Evolutionary conservation across 2,113 vertebrate species (phyloP).

Genomic region (Chunga burmeisteri): DNA sequence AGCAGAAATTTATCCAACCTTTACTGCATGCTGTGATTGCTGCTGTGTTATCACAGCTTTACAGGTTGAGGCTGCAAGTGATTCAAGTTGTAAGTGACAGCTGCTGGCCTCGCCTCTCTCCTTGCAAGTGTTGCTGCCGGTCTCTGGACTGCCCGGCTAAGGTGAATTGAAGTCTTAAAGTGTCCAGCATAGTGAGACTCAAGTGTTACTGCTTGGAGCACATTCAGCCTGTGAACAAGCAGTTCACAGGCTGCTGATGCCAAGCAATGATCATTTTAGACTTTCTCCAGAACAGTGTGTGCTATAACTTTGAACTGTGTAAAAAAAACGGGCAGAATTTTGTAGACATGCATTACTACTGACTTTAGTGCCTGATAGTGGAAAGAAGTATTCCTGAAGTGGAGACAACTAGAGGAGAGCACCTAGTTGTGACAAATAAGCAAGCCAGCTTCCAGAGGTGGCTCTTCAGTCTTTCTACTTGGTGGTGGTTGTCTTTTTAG

Average conservation of each 20-base stretch:
- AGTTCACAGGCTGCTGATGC: slow-evolving; percentile 15
- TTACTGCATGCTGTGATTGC: slow-evolving; percentile 17
- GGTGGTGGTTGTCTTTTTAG: not conserved
- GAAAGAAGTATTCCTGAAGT: not conserved
- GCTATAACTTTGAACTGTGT: not conserved
- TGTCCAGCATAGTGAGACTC: not conserved
- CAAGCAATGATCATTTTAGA: slow-evolving; percentile 34
- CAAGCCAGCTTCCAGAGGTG: not conserved
- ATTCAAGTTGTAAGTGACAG: slow-evolving; percentile 26
- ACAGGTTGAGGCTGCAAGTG: not conserved
- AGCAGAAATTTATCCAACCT: slow-evolving; percentile 6
- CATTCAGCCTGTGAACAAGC: not conserved
- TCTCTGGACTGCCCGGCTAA: not conserved
- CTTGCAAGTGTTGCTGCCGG: not conserved
- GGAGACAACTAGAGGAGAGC: not conserved
- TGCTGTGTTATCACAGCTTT: slow-evolving; percentile 58
- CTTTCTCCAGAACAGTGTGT: slow-evolving; percentile 16
- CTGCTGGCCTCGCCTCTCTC: not conserved
- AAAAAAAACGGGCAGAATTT: not conserved
- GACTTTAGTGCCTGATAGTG: not conserved
- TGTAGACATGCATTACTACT: not conserved
- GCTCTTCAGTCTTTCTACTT: not conserved
- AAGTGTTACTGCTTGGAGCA: not conserved
- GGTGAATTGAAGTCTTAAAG: not conserved
- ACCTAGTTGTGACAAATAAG: not conserved